Evolutionary conservation across 2,797 vertebrate genomes (phyloP), one percentile per base, ranked within the genome.

Genomic region (Rhabdomys pumilio): DNA sequence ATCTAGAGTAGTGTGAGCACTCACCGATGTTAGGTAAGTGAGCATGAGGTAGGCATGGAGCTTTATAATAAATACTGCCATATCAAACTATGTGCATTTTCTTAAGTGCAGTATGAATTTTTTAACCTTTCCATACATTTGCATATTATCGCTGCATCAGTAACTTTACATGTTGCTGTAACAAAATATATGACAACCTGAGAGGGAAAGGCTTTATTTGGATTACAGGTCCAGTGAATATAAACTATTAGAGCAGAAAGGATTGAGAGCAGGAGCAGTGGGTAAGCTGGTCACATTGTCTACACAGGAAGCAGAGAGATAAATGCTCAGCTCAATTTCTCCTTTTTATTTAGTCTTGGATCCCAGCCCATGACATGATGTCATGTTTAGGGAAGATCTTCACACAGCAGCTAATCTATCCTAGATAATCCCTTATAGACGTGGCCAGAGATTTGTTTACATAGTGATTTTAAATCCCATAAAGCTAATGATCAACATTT

Each of bases 1-100:
- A 90, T 17, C 53, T 93, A 50, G 31, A 47, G 11, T 61, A 69
- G 57, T 90, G 12, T 83, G 29, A 4, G 2, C 63, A 76, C 24
- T 88, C 38, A 75, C 3, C 7, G 3, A 41, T 95, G 63, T 84
- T 89, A 31, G 44, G 57, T 19, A 95, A 91, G 34, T 17, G 24
- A 95, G 76, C 12, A 63, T 5, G 31, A 83, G 11, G 31, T 72
- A 41, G 26, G 73, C 77, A 24, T 72, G 34, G 4, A 19, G n/a
- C n/a, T 26, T 93, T 34, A 47, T 50, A n/a, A 63, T 79, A 11
- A n/a, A 63, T 79, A 11, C 31, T 87, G 24, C 38, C 17, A 63
- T 79, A 59, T 84, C 55, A 84, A 84, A 84, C 15, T 80, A 29
- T 79, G 79, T 31, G 31, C 53, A 34, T 26, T 91, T 93, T 93